Conservation (phyloP, 1,140 invertebrate species). For the Drosophila bocqueti region DNA sequence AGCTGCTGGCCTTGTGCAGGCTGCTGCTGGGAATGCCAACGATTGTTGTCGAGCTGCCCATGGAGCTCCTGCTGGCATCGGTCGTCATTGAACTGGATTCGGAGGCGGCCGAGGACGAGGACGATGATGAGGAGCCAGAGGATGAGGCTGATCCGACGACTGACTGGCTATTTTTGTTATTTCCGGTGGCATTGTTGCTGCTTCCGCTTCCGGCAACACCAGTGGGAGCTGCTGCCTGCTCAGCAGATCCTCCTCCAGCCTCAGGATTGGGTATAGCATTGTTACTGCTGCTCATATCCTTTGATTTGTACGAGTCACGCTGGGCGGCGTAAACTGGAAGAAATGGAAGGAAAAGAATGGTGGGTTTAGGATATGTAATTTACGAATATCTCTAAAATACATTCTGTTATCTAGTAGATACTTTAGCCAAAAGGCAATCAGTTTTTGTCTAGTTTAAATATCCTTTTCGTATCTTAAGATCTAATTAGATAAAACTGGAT, state of each 20-base stretch:
- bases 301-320: conserved; percentile 77
- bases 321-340: conserved; percentile 73
- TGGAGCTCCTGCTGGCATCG: conserved; percentile 37
- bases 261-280: conserved; percentile 68
- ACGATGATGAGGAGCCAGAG: background rate
- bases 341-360: background rate
- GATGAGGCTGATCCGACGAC: conserved; percentile 7
- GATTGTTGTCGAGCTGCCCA: conserved; percentile 36
- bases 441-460: background rate
- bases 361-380: background rate
- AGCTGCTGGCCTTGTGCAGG: conserved; percentile 60
- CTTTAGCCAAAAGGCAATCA: background rate
- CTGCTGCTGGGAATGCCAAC: conserved; percentile 68
- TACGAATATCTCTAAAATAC: background rate
- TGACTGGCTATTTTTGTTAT: conserved; percentile 61
- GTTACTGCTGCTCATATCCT: conserved; percentile 75
- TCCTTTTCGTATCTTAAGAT: background rate
- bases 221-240: conserved; percentile 35
- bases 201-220: conserved; percentile 72
- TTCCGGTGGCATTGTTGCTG: conserved; percentile 58
- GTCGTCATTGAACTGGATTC: conserved; percentile 56
- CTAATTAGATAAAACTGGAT: background rate
- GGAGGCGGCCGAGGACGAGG: conserved; percentile 1
- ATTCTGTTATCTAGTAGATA: background rate
- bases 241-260: conserved; percentile 30